Conservation (phyloP, 1,140 invertebrate genomes). For the Sycophaga agraensis region DNA sequence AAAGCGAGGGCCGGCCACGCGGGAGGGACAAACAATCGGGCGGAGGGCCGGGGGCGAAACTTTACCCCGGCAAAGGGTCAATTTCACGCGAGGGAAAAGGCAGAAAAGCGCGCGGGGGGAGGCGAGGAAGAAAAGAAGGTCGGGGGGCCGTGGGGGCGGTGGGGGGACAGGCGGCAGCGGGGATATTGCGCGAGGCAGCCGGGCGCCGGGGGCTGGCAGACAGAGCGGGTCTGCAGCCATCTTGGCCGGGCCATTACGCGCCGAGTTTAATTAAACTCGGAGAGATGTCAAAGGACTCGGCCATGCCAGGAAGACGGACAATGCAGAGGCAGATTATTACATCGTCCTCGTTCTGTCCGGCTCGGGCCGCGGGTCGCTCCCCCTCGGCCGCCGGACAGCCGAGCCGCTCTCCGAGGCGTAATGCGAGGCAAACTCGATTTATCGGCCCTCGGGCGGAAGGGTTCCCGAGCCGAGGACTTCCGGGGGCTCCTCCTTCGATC, state of each 20-base stretch:
- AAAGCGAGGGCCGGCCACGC: no score
- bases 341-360: conserved; percentile 45
- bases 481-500: conserved; percentile 25
- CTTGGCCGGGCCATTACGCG: conserved; percentile 30
- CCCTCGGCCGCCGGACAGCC: no score
- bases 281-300: conserved; percentile 53
- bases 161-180: background rate
- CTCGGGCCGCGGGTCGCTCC: no score
- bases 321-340: conserved; percentile 56
- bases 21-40: no score
- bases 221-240: conserved; percentile 13
- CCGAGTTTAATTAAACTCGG: conserved; percentile 54
- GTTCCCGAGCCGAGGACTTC: no score
- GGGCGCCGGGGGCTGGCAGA: background rate
- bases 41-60: background rate
- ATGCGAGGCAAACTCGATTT: no score
- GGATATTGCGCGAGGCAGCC: background rate
- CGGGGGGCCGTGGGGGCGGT: background rate
- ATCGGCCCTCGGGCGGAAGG: no score
- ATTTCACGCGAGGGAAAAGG: background rate
- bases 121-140: background rate
- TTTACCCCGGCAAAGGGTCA: no score
- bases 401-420: no score
- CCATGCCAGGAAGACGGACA: conserved; percentile 52
- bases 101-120: background rate